phyloP scores from a whole-genome alignment of 2,888 invertebrate species.

The Miltochrista miniata region DNA sequence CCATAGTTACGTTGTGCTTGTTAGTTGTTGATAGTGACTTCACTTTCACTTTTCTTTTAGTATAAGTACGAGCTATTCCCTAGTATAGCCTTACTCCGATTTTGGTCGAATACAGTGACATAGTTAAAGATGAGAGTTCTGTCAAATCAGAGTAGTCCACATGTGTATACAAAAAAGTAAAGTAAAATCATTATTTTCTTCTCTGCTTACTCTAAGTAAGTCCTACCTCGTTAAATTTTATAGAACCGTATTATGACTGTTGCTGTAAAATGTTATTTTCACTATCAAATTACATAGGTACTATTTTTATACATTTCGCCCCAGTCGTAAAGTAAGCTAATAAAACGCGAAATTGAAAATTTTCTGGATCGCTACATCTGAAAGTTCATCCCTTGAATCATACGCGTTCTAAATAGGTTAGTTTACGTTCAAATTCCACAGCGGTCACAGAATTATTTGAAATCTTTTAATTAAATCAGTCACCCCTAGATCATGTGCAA shows the following conservation, averaged over 20 bases:
- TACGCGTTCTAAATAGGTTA: background rate
- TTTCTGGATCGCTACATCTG: background rate
- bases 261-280: background rate
- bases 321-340: constrained; percentile 2
- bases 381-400: background rate
- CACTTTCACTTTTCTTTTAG: too few species aligned
- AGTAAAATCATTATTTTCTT: too few species aligned
- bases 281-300: constrained; percentile 1
- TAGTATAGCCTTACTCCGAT: too few species aligned
- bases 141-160: too few species aligned
- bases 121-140: too few species aligned
- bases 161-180: too few species aligned
- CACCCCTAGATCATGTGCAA: constrained; percentile 9
- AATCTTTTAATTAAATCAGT: constrained; percentile 46
- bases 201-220: too few species aligned
- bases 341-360: constrained; percentile 1
- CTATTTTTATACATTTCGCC: constrained; percentile 5
- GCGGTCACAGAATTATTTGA: constrained; percentile 27
- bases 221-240: background rate
- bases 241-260: background rate
- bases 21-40: too few species aligned
- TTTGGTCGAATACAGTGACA: too few species aligned
- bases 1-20: too few species aligned
- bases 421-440: constrained; percentile 13
- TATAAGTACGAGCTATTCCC: too few species aligned